Base-by-base conservation (phyloP, 2,888 invertebrate species). In the Leptothorax acervorum region DNA sequence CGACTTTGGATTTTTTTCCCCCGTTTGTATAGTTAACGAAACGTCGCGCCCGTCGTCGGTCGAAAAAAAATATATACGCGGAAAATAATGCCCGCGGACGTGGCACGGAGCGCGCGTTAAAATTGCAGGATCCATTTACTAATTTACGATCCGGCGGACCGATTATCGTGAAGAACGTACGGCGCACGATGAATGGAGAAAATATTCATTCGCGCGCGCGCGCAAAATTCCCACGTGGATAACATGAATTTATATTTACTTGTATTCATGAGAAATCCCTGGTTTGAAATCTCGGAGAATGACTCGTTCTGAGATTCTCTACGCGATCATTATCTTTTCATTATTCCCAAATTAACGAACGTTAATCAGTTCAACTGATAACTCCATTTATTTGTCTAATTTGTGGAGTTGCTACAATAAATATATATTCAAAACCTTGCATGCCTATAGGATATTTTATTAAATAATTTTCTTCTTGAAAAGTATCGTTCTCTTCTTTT, bases 101-200 rank as follows among this genome's bases (percentile, higher is more conserved):
- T 23, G 35, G 42, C 18, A 71, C 18, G 73, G 28, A 48, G 35
- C 39, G 73, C 39, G 60, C 48, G 71, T 79, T 79, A 79, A 79
- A 79, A 79, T 79, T 79, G 79, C 73, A 79, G 79, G 60, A 79
- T 79, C 60, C 79, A 79, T 73, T 79, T 71, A 71, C 79, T 79
- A 70, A 79, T 79, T 79, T 71, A 79, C 60, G 79, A 79, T 79
- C 57, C 31, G 48, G 39, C 60, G 45, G 39, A 31, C 39, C 60
- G 79, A 79, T 79, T 79, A 79, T 48, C 60, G 60, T n/a, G 39
- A 79, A 71, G 48, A 71, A 79, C 45, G 48, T 39, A 35, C 57
- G 35, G 35, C 23, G 45, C 31, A 48, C 45, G 79, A 71, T 71
- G 73, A 79, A 62, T 51, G 60, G 60, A 62, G 28, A 71, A 79